These are phyloP conservation scores for Potamarius usumacintae DNA, from an alignment of 2,113 vertebrate genomes.

Conservation along the genomic window DNA sequence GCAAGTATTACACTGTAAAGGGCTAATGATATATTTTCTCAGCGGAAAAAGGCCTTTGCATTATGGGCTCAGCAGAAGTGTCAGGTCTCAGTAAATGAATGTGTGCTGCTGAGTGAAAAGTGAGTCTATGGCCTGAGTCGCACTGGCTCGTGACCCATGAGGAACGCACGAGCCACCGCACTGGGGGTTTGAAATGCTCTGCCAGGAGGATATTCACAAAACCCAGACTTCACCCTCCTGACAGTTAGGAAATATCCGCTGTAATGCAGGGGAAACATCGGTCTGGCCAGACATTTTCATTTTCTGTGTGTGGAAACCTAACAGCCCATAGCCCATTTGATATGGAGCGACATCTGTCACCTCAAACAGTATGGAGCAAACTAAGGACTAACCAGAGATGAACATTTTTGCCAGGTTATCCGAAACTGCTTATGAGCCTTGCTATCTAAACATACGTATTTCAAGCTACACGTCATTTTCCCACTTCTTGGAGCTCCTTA, in stretches of 20 bases:
- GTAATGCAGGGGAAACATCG: constrained; percentile 75
- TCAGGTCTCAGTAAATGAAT: constrained; percentile 76
- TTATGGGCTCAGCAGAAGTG: constrained; percentile 66
- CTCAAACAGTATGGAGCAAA: constrained; percentile 38
- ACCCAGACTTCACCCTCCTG: constrained; percentile 74
- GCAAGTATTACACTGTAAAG: constrained; percentile 75
- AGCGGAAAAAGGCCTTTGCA: constrained; percentile 71
- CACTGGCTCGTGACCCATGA: constrained; percentile 57
- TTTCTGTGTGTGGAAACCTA: constrained; percentile 73
- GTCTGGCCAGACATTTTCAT: constrained; percentile 75
- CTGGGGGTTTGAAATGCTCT: constrained; percentile 61
- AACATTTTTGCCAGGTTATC: constrained; percentile 38
- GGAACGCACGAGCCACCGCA: constrained; percentile 60
- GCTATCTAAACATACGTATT: constrained; percentile 50
- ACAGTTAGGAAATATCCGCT: constrained; percentile 77
- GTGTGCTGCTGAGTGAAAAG: constrained; percentile 68
- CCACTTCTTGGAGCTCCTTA: constrained; percentile 21
- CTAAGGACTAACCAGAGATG: constrained; percentile 19
- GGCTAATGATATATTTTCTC: constrained; percentile 80
- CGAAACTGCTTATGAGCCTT: constrained; percentile 33
- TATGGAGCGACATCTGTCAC: constrained; percentile 69
- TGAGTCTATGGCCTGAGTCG: constrained; percentile 61
- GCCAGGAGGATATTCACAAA: constrained; percentile 69
- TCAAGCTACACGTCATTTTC: constrained; percentile 4
- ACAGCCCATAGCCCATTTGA: constrained; percentile 60